Base-by-base conservation (phyloP, 1,140 invertebrate species). In the Capitella teleta region DNA sequence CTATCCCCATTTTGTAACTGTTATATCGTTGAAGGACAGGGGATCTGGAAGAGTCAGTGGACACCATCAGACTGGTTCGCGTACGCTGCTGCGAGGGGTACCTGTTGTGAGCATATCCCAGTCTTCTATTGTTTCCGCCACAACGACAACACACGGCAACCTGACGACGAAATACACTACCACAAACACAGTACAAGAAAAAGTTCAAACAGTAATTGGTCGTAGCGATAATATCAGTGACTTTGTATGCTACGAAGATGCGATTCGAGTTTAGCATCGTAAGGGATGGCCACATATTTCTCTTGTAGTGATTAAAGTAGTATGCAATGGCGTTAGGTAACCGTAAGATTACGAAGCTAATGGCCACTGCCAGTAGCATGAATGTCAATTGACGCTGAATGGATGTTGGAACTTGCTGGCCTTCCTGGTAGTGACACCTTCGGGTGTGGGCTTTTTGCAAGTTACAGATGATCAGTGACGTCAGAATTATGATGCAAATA, bases 171-270 rank as follows among this genome's bases (percentile, higher is more conserved):
- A 51, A 51, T 4, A 25, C 23, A 5, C 25, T 43, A 25, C 49
- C 49, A 23, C 49, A 51, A 21, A 45, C 25, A 23, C 49, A 51
- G 49, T 51, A 51, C 10, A 51, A 41, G 38, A 51, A 51, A 28
- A 51, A 51, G 49, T 51, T 51, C 5, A 44, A 18, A 8, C 21
- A 38, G 49, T 51, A 51, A 28, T 51, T 51, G 1, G 28, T 14
- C 16, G 30, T 28, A 12, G 40, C 49, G 38, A 51, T 14, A 19
- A 51, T 32, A 26, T 51, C 49, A 5, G 38, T 51, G 2, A 43
- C 23, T 10, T 28, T 42, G 25, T 44, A 28, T 2, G 40, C 38
- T 38, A 43, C 1, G 21, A 28, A n/a, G 5, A 42, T 18, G 5
- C 38, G 26, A 16, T 24, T 43, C n/a, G 14, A 18, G 21, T 16